These are phyloP conservation scores for Strix uralensis DNA, from an alignment of 2,113 vertebrate species.

Conservation along the genomic window DNA sequence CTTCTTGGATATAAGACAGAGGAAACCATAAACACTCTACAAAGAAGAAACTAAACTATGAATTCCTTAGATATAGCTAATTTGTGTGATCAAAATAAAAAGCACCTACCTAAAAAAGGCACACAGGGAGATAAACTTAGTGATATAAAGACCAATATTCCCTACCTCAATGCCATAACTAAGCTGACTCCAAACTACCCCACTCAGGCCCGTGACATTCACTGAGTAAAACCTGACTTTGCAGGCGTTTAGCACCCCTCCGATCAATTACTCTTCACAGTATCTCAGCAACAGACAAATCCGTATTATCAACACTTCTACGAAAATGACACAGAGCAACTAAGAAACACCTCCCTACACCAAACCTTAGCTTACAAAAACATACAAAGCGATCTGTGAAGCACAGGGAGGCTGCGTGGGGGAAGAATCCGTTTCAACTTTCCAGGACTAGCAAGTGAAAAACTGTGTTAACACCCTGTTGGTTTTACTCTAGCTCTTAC, in stretches of 20 bases:
- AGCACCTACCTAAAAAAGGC: background rate
- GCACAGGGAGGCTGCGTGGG: background rate
- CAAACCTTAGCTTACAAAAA: background rate
- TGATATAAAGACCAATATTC: background rate
- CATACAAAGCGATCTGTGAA: accelerated
- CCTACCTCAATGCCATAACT: background rate
- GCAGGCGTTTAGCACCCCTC: background rate
- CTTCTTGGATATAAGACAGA: background rate
- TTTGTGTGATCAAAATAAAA: background rate
- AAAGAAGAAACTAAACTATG: background rate
- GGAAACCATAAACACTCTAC: background rate
- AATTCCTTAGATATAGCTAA: background rate
- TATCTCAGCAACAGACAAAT: background rate
- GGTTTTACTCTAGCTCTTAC: background rate
- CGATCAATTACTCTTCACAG: background rate
- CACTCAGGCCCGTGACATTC: background rate
- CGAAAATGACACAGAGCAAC: background rate
- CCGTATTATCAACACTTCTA: background rate
- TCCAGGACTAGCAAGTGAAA: background rate
- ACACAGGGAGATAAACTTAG: background rate
- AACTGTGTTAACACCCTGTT: background rate
- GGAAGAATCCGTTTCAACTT: background rate
- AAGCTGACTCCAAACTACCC: background rate
- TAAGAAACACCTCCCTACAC: background rate
- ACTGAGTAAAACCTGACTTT: background rate